Conservation (phyloP, 2,113 vertebrate genomes). For the Python bivittatus region DNA sequence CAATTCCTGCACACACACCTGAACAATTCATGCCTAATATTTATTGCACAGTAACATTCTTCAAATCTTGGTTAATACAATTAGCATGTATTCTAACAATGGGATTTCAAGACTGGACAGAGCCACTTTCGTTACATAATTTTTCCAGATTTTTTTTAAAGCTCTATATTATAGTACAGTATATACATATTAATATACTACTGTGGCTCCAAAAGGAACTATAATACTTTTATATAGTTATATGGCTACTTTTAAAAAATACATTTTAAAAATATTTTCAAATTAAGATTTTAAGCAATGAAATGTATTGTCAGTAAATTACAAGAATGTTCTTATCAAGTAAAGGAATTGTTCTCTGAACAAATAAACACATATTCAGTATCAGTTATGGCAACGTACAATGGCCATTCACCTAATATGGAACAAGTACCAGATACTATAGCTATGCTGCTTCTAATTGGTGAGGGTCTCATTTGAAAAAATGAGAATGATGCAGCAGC, state of each 20-base stretch:
- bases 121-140: constrained; percentile 45
- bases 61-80: constrained; percentile 25
- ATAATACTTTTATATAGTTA: constrained; percentile 56
- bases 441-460: background rate
- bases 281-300: constrained; percentile 52
- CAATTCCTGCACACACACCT: background rate
- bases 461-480: background rate
- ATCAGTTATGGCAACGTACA: background rate
- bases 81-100: constrained; percentile 27
- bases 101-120: constrained; percentile 32
- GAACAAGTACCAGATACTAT: background rate
- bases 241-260: constrained; percentile 39
- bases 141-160: background rate
- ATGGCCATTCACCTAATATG: rapidly evolving
- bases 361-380: constrained; percentile 25
- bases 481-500: background rate
- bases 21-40: background rate
- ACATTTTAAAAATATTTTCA: constrained; percentile 46
- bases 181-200: constrained; percentile 53
- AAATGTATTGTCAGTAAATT: constrained; percentile 46
- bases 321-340: constrained; percentile 41
- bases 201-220: constrained; percentile 55
- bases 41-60: constrained; percentile 44
- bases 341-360: constrained; percentile 33
- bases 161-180: constrained; percentile 52